phyloP scores from a whole-genome alignment of 2,797 vertebrate genomes.

The Enteromius fasciolatus region DNA sequence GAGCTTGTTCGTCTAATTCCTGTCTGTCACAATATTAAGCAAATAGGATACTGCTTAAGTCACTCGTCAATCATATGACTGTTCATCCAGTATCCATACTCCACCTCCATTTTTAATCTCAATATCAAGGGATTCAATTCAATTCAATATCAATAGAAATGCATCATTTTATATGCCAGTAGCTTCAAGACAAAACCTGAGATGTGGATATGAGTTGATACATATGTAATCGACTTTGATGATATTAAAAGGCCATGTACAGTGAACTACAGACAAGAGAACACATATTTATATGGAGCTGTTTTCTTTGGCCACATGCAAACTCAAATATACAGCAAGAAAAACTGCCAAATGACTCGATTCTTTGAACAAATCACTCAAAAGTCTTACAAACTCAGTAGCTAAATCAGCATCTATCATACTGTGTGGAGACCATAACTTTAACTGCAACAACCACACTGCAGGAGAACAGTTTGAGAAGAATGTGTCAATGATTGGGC shows the following conservation, averaged over 20 bases:
- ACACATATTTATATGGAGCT: neutral
- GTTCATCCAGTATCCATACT: neutral
- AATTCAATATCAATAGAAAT: neutral
- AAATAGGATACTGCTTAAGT: neutral
- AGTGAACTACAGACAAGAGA: neutral
- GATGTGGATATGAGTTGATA: neutral
- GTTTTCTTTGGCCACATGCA: neutral
- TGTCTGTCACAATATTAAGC: neutral
- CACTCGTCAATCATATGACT: neutral
- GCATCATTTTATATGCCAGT: neutral
- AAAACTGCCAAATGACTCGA: neutral
- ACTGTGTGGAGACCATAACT: neutral
- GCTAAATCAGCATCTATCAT: neutral
- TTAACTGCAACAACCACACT: neutral
- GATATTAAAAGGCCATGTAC: neutral
- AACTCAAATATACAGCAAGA: neutral
- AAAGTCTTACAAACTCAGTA: neutral
- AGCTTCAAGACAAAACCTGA: neutral
- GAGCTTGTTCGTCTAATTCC: neutral
- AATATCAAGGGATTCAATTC: neutral
- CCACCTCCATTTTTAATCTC: neutral
- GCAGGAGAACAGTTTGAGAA: slow-evolving; percentile 6
- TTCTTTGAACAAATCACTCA: neutral
- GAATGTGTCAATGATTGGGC: slow-evolving; percentile 26
- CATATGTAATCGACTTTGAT: neutral